Conservation (phyloP, 2,113 vertebrate species). For the Antennarius striatus region DNA sequence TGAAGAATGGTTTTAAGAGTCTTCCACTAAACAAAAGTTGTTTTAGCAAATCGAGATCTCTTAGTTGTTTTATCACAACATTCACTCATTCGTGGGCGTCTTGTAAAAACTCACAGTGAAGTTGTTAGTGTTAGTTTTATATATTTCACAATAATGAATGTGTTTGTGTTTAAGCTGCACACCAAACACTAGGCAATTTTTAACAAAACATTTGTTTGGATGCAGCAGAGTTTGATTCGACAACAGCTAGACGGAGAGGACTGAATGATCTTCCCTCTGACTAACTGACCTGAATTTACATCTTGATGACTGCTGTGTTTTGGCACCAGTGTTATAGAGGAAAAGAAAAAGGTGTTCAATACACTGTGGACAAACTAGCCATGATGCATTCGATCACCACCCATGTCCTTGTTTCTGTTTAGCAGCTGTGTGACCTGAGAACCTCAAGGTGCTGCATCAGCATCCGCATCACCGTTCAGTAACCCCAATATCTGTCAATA, state of each 20-base stretch:
- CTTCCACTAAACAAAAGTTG: neutral
- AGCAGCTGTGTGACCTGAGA: conserved; percentile 61
- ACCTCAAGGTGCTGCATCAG: conserved; percentile 64
- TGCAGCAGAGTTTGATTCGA: conserved; percentile 22
- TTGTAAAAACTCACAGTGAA: conserved; percentile 39
- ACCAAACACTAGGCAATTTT: conserved; percentile 3
- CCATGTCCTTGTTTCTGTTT: conserved; percentile 58
- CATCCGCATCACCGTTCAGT: conserved; percentile 66
- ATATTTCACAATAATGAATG: conserved; percentile 4
- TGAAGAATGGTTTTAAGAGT: neutral
- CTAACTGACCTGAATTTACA: conserved; percentile 60
- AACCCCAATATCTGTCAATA: conserved; percentile 74
- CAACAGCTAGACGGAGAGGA: conserved; percentile 13
- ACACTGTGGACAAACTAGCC: conserved; percentile 43
- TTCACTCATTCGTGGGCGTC: conserved; percentile 28
- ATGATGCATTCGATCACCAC: conserved; percentile 51
- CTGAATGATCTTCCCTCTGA: conserved; percentile 40
- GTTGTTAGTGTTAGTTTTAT: conserved; percentile 14
- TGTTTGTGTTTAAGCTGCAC: conserved; percentile 9
- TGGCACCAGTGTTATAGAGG: conserved; percentile 5
- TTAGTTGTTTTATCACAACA: conserved; percentile 6
- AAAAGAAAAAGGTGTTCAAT: conserved; percentile 38
- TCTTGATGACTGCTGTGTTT: conserved; percentile 66
- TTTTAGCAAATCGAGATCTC: conserved; percentile 6
- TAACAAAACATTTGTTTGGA: neutral